phyloP scores from a whole-genome alignment of 1,140 invertebrate species.

The Galleria mellonella region DNA sequence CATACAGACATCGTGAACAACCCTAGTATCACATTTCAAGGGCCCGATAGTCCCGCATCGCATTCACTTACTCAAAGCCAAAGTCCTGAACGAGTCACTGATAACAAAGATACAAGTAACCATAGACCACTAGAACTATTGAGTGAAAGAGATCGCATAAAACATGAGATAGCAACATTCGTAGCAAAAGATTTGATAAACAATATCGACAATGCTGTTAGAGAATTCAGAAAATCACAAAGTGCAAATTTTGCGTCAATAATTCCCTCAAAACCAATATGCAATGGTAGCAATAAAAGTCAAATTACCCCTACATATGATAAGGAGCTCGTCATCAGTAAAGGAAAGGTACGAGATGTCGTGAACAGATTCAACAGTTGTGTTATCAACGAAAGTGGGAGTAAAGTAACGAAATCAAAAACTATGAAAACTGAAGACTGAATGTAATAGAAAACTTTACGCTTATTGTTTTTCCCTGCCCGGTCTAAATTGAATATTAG shows the following conservation, averaged over 20 bases:
- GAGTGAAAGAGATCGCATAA: conserved; percentile 57
- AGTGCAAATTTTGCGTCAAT: conserved; percentile 36
- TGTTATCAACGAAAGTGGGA: conserved; percentile 28
- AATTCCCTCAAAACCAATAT: conserved; percentile 32
- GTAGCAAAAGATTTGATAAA: conserved; percentile 66
- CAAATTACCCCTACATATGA: conserved; percentile 60
- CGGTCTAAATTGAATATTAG: conserved; percentile 27
- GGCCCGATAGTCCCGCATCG: conserved; percentile 59
- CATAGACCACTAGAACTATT: conserved; percentile 35
- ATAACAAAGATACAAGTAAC: conserved; percentile 28
- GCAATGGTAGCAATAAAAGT: conserved; percentile 51
- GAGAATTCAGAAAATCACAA: conserved; percentile 59
- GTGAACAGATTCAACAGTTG: conserved; percentile 66
- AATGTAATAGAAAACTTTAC: conserved; percentile 11
- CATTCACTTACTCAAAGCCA: conserved; percentile 59
- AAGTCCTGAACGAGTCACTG: conserved; percentile 48
- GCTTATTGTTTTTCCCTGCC: conserved; percentile 14
- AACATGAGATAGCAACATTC: conserved; percentile 67
- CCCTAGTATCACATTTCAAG: conserved; percentile 66
- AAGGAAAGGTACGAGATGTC: conserved; percentile 68
- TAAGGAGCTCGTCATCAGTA: conserved; percentile 65
- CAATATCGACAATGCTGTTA: conserved; percentile 58
- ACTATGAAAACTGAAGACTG: conserved; percentile 39
- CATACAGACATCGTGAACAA: conserved; percentile 37
- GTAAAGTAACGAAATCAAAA: conserved; percentile 34